Conservation (phyloP, 2,888 invertebrate species). For the Gibbula magus region DNA sequence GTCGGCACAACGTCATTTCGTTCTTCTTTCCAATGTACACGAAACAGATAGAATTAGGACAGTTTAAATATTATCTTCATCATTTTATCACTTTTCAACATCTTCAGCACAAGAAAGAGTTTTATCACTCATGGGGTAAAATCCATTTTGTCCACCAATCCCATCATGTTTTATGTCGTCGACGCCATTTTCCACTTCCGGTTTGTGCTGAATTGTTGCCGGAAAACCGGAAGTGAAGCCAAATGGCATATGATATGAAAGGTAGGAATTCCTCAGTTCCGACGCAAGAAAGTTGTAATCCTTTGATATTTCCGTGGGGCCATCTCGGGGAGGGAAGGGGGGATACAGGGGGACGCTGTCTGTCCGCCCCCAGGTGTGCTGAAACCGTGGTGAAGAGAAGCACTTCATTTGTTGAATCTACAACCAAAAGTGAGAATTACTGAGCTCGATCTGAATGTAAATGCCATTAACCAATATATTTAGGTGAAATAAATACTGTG, state of each 20-base stretch:
- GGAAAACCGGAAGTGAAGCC: not conserved
- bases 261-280: not conserved
- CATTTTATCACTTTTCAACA: too few relatives aligned
- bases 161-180: too few relatives aligned
- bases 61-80: too few relatives aligned
- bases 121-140: too few relatives aligned
- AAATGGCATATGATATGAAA: not conserved
- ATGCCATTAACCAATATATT: too few relatives aligned
- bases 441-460: too few relatives aligned
- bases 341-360: not conserved
- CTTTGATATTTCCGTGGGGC: not conserved
- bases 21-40: too few relatives aligned
- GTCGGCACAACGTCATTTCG: too few relatives aligned
- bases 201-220: not conserved
- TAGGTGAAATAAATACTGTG: too few relatives aligned
- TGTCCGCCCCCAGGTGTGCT: not conserved
- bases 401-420: not conserved
- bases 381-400: not conserved
- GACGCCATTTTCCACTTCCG: not conserved
- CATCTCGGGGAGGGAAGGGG: not conserved
- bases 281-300: not conserved
- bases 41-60: too few relatives aligned
- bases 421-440: not conserved
- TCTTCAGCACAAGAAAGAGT: too few relatives aligned
- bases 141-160: too few relatives aligned